Conservation (phyloP, 2,797 vertebrate genomes). For the Pseudocheirus occidentalis region DNA sequence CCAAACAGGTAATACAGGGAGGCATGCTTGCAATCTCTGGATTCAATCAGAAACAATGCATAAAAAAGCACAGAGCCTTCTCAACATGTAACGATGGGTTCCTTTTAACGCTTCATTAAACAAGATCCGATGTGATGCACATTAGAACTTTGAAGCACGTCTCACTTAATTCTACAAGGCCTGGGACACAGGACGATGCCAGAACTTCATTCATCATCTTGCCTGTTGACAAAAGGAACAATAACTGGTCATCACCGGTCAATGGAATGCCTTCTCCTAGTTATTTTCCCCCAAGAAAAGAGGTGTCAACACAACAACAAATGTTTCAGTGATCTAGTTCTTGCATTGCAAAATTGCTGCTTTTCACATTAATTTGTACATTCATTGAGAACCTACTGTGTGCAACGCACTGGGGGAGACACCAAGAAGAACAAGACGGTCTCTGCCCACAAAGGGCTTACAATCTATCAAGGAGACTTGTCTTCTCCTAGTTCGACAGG, state of each 20-base stretch:
- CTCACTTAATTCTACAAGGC: slow-evolving; percentile 86
- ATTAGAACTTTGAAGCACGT: slow-evolving; percentile 82
- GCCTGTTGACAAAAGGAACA: slow-evolving; percentile 90
- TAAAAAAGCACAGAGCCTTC: slow-evolving; percentile 82
- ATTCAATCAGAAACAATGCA: slow-evolving; percentile 80
- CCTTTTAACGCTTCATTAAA: slow-evolving; percentile 84
- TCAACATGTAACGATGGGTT: slow-evolving; percentile 82
- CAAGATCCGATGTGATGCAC: slow-evolving; percentile 81
- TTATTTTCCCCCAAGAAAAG: slow-evolving; percentile 70
- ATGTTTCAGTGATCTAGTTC: slow-evolving; percentile 55
- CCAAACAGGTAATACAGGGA: slow-evolving; percentile 85
- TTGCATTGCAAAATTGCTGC: slow-evolving; percentile 29
- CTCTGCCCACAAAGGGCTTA: not conserved
- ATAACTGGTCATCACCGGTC: slow-evolving; percentile 85
- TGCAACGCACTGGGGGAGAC: not conserved
- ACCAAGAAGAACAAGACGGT: not conserved
- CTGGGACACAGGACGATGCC: slow-evolving; percentile 84
- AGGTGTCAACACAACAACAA: slow-evolving; percentile 69
- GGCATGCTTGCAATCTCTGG: slow-evolving; percentile 82
- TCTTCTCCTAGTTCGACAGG: slow-evolving; percentile 5
- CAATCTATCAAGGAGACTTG: not conserved
- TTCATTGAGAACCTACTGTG: not conserved
- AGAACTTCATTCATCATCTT: slow-evolving; percentile 86
- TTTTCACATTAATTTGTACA: not conserved
- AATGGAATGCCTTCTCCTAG: slow-evolving; percentile 73